A percentile compares a stretch with the other conserved stretches of the same genome.
These are phyloP conservation scores for Hippocampus guttulatus DNA, from an alignment of 2,113 vertebrate species.

Conservation along the genomic window DNA sequence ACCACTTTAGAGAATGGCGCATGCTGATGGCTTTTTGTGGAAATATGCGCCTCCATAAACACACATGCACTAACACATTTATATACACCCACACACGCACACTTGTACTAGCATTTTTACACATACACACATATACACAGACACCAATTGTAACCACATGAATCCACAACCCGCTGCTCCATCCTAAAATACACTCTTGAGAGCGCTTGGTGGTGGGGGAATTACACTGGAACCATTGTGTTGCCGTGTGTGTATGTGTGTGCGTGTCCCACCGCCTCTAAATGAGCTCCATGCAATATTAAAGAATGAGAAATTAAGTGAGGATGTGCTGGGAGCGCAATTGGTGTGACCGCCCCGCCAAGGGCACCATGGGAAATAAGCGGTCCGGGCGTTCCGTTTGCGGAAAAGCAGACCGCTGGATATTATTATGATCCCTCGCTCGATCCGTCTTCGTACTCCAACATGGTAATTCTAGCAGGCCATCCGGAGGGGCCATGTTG, in stretches of 20 bases:
- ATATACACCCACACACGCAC: no score
- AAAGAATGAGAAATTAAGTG: slow-evolving; percentile 71
- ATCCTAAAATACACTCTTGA: slow-evolving; percentile 85
- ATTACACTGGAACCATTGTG: slow-evolving; percentile 7
- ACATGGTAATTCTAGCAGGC: slow-evolving; percentile 35
- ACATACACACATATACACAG: not conserved
- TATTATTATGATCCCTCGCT: slow-evolving; percentile 37
- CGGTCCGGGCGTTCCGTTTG: slow-evolving; percentile 33
- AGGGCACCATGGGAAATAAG: slow-evolving; percentile 70
- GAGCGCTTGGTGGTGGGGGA: not conserved
- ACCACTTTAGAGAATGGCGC: not conserved
- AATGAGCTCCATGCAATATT: slow-evolving; percentile 96
- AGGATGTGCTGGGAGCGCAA: slow-evolving; percentile 39
- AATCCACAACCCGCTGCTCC: slow-evolving; percentile 74
- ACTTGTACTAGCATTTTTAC: no score
- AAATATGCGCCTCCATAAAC: not conserved
- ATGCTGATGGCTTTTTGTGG: not conserved
- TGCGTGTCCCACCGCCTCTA: slow-evolving; percentile 23
- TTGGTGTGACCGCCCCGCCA: slow-evolving; percentile 49
- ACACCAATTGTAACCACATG: slow-evolving; percentile 75
- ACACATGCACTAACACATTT: not conserved
- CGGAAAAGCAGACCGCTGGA: slow-evolving; percentile 35
- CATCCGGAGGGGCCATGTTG: not conserved
- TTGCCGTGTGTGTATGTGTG: not conserved
- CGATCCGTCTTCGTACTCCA: slow-evolving; percentile 47